These are phyloP conservation scores for Macquaria ambigua DNA, from an alignment of 2,113 vertebrate species.

Conservation along the genomic window DNA sequence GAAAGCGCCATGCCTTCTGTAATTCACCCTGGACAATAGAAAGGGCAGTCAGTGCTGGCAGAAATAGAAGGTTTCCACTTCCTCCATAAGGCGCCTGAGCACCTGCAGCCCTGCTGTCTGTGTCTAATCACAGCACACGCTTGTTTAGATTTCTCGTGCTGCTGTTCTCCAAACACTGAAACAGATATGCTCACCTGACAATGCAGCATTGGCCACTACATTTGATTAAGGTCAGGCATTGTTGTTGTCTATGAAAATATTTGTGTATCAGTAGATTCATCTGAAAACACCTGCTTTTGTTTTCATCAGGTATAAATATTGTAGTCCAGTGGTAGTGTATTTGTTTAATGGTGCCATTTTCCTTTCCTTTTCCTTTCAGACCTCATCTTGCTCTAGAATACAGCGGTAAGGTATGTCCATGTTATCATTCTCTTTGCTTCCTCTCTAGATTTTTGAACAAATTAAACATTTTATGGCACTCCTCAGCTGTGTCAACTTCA, in stretches of 20 bases:
- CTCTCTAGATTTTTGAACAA: neutral
- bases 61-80: slow-evolving; percentile 75
- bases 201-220: slow-evolving; percentile 23
- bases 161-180: slow-evolving; percentile 50
- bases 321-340: neutral
- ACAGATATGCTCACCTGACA: slow-evolving; percentile 54
- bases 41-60: slow-evolving; percentile 63
- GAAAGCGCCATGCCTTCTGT: slow-evolving; percentile 55
- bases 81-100: slow-evolving; percentile 48
- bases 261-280: neutral
- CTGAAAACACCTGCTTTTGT: neutral
- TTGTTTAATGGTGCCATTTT: slow-evolving; percentile 5
- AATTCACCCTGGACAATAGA: slow-evolving; percentile 59
- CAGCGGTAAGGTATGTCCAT: slow-evolving; percentile 82
- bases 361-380: slow-evolving; percentile 71
- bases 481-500: neutral
- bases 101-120: slow-evolving; percentile 12
- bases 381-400: slow-evolving; percentile 87
- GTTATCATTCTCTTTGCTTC: neutral
- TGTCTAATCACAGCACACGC: slow-evolving; percentile 65
- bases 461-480: neutral
- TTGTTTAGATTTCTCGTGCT: slow-evolving; percentile 62
- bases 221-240: slow-evolving; percentile 45
- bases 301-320: neutral
- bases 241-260: slow-evolving; percentile 38